Percentiles rank a stretch among this genome's conserved stretches.
phyloP scores from a whole-genome alignment of 2,888 invertebrate genomes.

The Eupithecia inturbata region DNA sequence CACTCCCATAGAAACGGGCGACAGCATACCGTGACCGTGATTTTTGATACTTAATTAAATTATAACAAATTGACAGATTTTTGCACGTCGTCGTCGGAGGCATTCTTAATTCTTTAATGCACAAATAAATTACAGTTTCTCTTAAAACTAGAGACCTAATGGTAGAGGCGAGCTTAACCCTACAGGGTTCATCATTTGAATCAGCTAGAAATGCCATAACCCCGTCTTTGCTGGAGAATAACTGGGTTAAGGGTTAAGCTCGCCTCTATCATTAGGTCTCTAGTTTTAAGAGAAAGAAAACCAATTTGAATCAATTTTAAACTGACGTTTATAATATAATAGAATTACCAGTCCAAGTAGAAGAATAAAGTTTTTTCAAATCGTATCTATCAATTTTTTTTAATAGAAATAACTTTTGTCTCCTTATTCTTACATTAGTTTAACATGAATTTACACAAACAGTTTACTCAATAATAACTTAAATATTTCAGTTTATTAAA shows the following conservation, averaged over 20 bases:
- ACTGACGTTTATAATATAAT: background rate
- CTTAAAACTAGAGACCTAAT: background rate
- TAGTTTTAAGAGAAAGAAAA: no score
- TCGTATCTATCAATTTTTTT: background rate
- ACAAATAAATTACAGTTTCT: background rate
- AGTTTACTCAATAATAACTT: background rate
- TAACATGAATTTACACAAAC: no score
- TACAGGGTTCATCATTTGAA: no score
- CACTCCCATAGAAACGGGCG: conserved; percentile 67
- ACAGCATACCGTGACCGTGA: conserved; percentile 51
- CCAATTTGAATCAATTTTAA: background rate
- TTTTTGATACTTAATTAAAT: conserved; percentile 69
- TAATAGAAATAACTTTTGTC: background rate
- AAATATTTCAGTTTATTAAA: background rate
- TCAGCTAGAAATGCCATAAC: no score
- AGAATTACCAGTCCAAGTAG: background rate
- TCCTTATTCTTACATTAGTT: background rate
- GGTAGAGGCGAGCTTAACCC: no score
- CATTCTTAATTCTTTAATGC: background rate
- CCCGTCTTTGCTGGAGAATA: no score
- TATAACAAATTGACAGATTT: conserved; percentile 11
- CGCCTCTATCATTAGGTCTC: no score
- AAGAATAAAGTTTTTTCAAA: background rate
- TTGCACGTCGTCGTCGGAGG: background rate
- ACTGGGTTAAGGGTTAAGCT: no score